Base-by-base conservation (phyloP, 1,140 invertebrate species). In the Hypothenemus hampei region DNA sequence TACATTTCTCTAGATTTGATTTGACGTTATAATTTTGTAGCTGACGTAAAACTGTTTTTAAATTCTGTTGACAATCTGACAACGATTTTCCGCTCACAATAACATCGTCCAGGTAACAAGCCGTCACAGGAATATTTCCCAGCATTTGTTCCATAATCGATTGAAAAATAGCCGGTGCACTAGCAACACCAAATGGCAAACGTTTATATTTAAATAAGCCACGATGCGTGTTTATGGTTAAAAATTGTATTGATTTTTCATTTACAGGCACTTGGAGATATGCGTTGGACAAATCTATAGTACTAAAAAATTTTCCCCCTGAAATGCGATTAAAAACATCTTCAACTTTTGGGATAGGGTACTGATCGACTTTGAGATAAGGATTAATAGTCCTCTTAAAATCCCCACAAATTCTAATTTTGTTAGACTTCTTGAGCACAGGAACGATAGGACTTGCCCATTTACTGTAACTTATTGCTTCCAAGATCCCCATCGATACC, bases 391-490 rank as follows among this genome's bases (percentile, higher is more conserved):
- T 72, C 23, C 57, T 59, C 50, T 73, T 70, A 60, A 69, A 78
- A 65, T 78, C 76, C 2, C 69, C 65, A 63, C 75, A 76, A 41
- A 78, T 66, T 21, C 75, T 50, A 18, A 67, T 59, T 43, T 59
- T 51, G 10, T 63, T 65, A 55, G 72, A 59, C 57, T 73, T 63
- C 41, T 67, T 64, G 58, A 66, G 63, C 3, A 78, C 73, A 0
- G 72, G 56, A 0, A 78, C 71, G 4, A 76, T 52, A 44, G 69
- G 65, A 61, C 61, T 61, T 54, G 68, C 59, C 63, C 65, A 53
- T 18, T 33, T 53, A 53, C 50, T 53, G 36, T 13, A 45, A 53
- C 24, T 33, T 20, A 45, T 21, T 33, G 33, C 44, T 31, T 6
- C 4, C 41, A 37, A 45, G 4, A 54, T 46, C 11, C 41, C 43